Conservation (phyloP, 2,113 vertebrate species). For the Athene cunicularia region DNA sequence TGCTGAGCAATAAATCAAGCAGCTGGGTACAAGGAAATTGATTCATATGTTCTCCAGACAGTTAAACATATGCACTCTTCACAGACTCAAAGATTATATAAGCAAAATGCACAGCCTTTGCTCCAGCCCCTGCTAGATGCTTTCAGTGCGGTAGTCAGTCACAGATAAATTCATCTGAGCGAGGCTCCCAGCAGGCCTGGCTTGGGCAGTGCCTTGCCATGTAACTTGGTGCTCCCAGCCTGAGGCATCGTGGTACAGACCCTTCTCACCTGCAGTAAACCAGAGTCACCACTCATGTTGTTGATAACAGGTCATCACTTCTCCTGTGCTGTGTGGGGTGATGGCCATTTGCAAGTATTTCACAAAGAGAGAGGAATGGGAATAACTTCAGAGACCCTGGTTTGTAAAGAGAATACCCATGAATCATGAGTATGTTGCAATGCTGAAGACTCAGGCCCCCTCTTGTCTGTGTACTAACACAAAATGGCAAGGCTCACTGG, state of each 20-base stretch:
- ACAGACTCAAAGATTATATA: not conserved
- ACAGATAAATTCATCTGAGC: not conserved
- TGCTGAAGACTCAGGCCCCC: not conserved
- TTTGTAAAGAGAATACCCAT: not conserved
- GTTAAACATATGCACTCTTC: not conserved
- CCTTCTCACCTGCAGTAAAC: not conserved
- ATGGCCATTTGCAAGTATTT: not conserved
- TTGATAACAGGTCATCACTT: not conserved
- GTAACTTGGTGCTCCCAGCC: not conserved
- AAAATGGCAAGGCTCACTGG: not conserved
- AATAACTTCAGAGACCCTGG: not conserved
- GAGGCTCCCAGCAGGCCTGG: not conserved
- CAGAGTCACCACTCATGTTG: not conserved
- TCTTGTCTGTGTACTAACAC: not conserved
- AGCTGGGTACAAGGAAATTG: not conserved
- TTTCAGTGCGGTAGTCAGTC: not conserved
- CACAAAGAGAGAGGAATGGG: not conserved
- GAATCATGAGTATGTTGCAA: not conserved
- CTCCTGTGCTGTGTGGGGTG: not conserved
- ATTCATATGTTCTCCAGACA: not conserved
- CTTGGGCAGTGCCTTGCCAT: not conserved
- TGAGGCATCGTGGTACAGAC: fast-evolving
- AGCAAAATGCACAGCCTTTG: not conserved
- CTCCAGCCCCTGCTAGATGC: not conserved
- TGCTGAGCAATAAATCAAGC: not conserved